Conservation (phyloP, 2,113 vertebrate species). For the Paralichthys olivaceus region DNA sequence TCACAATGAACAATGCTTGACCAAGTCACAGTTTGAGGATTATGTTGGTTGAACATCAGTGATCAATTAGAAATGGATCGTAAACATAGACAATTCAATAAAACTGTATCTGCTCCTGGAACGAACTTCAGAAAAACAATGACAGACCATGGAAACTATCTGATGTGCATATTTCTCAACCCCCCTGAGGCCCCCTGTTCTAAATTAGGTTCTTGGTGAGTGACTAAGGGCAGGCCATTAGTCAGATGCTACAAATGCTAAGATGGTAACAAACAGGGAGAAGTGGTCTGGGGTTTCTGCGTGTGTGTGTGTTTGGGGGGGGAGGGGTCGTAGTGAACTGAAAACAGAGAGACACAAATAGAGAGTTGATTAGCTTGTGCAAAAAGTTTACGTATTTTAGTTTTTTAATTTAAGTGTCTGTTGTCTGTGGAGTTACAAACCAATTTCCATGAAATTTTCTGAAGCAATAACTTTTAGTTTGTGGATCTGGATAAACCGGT, state of each 20-base stretch:
- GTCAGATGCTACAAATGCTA: conserved; percentile 33
- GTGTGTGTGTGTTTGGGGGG: neutral
- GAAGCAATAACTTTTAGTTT: too few species aligned
- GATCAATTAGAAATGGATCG: neutral
- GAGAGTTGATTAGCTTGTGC: neutral
- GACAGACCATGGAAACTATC: conserved; percentile 49
- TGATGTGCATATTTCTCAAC: conserved; percentile 18
- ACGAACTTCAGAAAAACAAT: neutral
- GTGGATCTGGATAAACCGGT: too few species aligned
- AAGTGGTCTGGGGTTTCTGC: neutral
- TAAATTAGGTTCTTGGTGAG: conserved; percentile 24
- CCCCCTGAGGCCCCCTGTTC: neutral
- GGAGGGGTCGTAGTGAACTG: too few species aligned
- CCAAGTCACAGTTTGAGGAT: neutral
- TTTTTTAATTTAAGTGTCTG: neutral
- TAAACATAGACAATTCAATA: neutral
- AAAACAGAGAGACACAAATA: too few species aligned
- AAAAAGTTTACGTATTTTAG: neutral
- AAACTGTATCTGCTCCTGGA: neutral
- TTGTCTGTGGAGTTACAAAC: too few species aligned
- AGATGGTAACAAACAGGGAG: conserved; percentile 31
- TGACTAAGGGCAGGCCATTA: conserved; percentile 24
- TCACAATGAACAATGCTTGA: neutral
- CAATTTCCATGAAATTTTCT: too few species aligned
- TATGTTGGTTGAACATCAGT: neutral